Percentiles rank a stretch among this genome's conserved stretches.
These are phyloP conservation scores for Colaptes auratus DNA, from an alignment of 2,113 vertebrate species.

Conservation along the genomic window DNA sequence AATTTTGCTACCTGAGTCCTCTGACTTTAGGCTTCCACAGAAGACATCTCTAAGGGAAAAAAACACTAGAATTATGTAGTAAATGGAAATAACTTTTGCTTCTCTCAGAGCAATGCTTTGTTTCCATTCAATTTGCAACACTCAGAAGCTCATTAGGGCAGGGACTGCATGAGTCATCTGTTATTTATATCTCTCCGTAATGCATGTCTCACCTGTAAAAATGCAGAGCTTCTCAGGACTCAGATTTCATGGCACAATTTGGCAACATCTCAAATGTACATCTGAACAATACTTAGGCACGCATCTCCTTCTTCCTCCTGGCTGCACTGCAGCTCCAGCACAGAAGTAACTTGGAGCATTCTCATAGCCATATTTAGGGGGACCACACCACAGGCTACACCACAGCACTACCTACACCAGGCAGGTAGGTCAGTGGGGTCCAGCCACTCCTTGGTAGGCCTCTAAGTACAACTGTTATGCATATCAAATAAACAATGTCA, in stretches of 20 bases:
- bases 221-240: not conserved
- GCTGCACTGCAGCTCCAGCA: not conserved
- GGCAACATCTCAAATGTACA: not conserved
- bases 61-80: not conserved
- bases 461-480: not conserved
- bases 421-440: not conserved
- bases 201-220: not conserved
- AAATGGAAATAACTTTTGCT: not conserved
- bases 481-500: not conserved
- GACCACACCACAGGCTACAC: not conserved
- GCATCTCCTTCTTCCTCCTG: not conserved
- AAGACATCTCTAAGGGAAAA: not conserved
- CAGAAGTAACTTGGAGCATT: not conserved
- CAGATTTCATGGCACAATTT: not conserved
- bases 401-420: not conserved
- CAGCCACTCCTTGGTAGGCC: not conserved
- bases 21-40: not conserved
- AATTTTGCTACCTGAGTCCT: not conserved
- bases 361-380: not conserved
- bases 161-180: not conserved
- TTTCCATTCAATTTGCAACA: not conserved
- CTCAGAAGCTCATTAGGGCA: not conserved
- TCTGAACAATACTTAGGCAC: not conserved
- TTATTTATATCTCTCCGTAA: not conserved
- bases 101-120: not conserved